These are phyloP conservation scores for Labeo rohita DNA, from an alignment of 2,113 vertebrate species.

Conservation along the genomic window DNA sequence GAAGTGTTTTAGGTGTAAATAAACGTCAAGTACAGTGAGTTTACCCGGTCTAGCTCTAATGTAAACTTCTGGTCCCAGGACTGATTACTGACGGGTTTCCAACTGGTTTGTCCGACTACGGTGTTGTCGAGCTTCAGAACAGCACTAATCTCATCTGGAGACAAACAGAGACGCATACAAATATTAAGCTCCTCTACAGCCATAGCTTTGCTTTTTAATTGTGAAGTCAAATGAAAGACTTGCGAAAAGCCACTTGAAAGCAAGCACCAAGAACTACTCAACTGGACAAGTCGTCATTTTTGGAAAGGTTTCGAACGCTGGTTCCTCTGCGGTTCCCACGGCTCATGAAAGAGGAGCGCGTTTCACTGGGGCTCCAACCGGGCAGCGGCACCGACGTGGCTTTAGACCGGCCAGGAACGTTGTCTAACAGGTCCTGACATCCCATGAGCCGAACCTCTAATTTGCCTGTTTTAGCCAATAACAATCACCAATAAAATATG, in stretches of 20 bases:
- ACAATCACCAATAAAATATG: background rate
- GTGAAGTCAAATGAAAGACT: background rate
- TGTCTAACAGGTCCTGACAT: slow-evolving; percentile 97
- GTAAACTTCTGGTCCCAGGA: slow-evolving; percentile 99
- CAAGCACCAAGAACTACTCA: slow-evolving; percentile 71
- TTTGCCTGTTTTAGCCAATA: slow-evolving; percentile 78
- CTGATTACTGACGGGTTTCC: slow-evolving; percentile 97
- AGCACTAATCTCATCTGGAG: slow-evolving; percentile 93
- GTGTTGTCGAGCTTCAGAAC: slow-evolving; percentile 99
- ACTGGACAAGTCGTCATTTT: slow-evolving; percentile 96
- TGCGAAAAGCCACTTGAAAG: background rate
- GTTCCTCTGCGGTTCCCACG: slow-evolving; percentile 90
- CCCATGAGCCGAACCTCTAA: slow-evolving; percentile 98
- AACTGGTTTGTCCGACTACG: slow-evolving; percentile 95
- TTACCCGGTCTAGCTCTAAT: slow-evolving; percentile 97
- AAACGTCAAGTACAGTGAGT: background rate
- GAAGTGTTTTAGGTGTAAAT: background rate
- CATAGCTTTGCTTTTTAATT: background rate
- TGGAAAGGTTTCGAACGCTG: slow-evolving; percentile 89
- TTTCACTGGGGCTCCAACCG: slow-evolving; percentile 96
- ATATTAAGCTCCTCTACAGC: background rate
- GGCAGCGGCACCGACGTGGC: slow-evolving; percentile 87
- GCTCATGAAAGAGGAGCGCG: slow-evolving; percentile 94
- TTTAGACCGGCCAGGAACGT: slow-evolving; percentile 94
- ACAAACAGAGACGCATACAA: slow-evolving; percentile 47